A percentile compares a stretch with the other conserved stretches of the same genome.
Conservation (phyloP, 2,797 vertebrate genomes). For the Capromys pilorides region DNA sequence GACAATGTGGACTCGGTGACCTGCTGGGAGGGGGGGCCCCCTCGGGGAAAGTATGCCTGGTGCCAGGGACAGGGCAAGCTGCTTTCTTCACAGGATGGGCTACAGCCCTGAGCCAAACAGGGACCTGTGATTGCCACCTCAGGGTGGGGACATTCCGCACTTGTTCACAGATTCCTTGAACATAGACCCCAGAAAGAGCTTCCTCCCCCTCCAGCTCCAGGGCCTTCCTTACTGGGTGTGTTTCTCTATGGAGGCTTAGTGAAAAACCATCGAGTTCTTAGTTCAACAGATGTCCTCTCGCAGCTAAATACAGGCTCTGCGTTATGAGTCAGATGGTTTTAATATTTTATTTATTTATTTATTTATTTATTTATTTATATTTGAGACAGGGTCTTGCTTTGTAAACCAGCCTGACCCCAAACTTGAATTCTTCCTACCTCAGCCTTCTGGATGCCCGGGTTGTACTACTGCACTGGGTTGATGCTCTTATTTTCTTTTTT, state of each 20-base stretch:
- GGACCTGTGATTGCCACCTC: constrained; percentile 16
- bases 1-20: constrained; percentile 76
- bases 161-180: background rate
- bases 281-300: background rate
- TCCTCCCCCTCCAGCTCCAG: background rate
- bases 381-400: background rate
- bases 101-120: constrained; percentile 53
- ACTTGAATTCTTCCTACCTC: background rate
- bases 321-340: background rate
- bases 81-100: constrained; percentile 30
- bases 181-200: background rate
- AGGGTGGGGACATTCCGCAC: background rate
- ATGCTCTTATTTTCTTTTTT: background rate
- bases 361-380: background rate
- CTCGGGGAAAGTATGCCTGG: background rate
- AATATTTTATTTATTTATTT: background rate
- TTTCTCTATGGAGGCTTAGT: background rate
- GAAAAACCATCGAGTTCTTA: background rate
- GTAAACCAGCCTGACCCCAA: background rate
- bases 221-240: background rate
- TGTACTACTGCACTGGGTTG: background rate
- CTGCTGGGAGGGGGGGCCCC: constrained; percentile 59
- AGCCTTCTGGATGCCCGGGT: background rate
- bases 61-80: constrained; percentile 65
- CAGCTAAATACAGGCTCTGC: background rate